Evolutionary conservation across 92 coral and sea anemone species (phyloP).

Genomic region (Galaxea fascicularis): DNA sequence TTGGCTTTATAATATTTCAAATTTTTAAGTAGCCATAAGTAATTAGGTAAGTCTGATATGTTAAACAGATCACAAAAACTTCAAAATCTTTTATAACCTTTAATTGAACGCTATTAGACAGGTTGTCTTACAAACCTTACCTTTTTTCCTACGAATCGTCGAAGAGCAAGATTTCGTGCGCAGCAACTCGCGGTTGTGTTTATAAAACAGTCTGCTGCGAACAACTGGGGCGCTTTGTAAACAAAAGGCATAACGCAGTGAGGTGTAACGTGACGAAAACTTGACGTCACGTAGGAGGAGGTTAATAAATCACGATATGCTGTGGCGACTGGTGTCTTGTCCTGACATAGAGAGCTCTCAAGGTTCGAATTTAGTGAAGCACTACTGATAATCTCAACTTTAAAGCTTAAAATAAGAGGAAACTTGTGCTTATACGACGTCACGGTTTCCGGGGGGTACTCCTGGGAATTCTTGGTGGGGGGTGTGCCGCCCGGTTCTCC

Average conservation of each 20-base stretch:
- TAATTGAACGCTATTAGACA: not conserved
- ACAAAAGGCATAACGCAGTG: not conserved
- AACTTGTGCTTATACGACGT: too few relatives aligned
- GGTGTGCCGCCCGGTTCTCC: too few relatives aligned
- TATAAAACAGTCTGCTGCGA: not conserved
- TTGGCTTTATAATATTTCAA: not conserved
- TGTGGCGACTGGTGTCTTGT: too few relatives aligned
- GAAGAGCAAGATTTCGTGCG: not conserved
- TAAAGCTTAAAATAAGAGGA: too few relatives aligned
- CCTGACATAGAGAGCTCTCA: too few relatives aligned
- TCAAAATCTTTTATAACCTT: not conserved
- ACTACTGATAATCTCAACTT: too few relatives aligned
- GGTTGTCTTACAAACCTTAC: not conserved
- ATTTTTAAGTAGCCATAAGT: conserved; percentile 18
- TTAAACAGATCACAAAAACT: too few relatives aligned
- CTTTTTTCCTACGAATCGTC: conserved; percentile 2
- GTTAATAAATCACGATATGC: not conserved
- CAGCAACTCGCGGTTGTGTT: not conserved
- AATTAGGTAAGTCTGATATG: not conserved
- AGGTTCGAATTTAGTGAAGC: too few relatives aligned
- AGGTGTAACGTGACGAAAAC: not conserved
- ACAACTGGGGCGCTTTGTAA: not conserved
- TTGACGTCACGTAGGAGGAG: not conserved
- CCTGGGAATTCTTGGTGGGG: too few relatives aligned
- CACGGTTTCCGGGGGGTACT: too few relatives aligned